Conservation (phyloP, 2,888 invertebrate genomes). For the Patella caerulea region DNA sequence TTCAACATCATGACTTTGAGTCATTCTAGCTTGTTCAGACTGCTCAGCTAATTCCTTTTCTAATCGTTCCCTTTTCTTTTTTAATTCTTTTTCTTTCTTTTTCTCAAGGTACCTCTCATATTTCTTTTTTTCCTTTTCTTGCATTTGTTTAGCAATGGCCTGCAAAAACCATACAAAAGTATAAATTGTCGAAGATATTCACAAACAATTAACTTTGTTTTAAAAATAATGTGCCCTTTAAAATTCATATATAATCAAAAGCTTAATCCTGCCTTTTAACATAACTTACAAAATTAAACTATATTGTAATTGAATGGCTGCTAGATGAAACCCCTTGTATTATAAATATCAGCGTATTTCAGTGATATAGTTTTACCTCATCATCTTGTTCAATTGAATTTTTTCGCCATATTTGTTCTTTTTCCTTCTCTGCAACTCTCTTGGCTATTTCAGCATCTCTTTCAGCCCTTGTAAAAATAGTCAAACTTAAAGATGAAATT, state of each 20-base stretch:
- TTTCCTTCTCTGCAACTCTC: constrained; percentile 70
- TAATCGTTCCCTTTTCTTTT: constrained; percentile 58
- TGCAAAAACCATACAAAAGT: constrained; percentile 24
- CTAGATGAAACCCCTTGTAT: neutral
- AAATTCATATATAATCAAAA: too few relatives aligned
- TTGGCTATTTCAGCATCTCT: constrained; percentile 68
- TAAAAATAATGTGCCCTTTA: too few relatives aligned
- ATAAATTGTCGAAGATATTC: too few relatives aligned
- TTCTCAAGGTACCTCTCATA: constrained; percentile 61
- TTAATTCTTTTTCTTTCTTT: constrained; percentile 57
- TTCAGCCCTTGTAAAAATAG: constrained; percentile 54
- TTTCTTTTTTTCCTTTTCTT: constrained; percentile 60
- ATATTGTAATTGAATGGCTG: too few relatives aligned
- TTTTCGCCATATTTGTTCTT: constrained; percentile 73
- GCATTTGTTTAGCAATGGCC: constrained; percentile 60
- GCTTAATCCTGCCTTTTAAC: too few relatives aligned
- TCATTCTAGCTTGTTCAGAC: constrained; percentile 56
- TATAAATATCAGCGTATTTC: neutral
- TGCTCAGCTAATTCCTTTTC: constrained; percentile 55
- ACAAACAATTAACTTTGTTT: too few relatives aligned
- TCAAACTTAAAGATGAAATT: neutral
- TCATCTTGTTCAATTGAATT: neutral
- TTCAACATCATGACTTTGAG: constrained; percentile 18
- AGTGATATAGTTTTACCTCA: neutral
- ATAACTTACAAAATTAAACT: too few relatives aligned